A percentile compares a stretch with the other conserved stretches of the same genome.
phyloP scores from a whole-genome alignment of 2,797 vertebrate genomes.

The Eupleurogrammus muticus region DNA sequence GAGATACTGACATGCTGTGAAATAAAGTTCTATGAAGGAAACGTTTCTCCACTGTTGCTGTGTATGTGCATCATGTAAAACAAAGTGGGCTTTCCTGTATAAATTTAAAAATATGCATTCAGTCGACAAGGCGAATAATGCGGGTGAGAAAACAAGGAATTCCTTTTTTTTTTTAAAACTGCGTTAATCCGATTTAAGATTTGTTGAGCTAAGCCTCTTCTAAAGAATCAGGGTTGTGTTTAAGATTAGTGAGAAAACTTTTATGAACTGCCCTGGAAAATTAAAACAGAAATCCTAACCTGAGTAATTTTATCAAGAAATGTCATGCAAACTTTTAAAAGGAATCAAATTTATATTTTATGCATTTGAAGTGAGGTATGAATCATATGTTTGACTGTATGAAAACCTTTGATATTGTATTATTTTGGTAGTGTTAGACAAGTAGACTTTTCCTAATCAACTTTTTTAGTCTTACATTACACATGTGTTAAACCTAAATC shows the following conservation, averaged over 20 bases:
- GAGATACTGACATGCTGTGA: conserved; percentile 50
- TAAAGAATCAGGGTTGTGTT: conserved; percentile 29
- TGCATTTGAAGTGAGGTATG: too few relatives aligned
- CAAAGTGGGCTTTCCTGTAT: not conserved
- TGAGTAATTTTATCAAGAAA: not conserved
- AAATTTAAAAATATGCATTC: not conserved
- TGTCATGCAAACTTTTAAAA: not conserved
- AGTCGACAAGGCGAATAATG: conserved; percentile 3
- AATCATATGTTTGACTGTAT: too few relatives aligned
- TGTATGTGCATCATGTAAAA: conserved; percentile 2
- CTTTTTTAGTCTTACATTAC: not conserved
- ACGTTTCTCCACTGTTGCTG: not conserved
- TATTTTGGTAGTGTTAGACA: not conserved
- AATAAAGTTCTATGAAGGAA: conserved; percentile 60
- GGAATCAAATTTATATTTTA: not conserved
- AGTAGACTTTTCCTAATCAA: too few relatives aligned
- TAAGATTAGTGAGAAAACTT: conserved; percentile 48
- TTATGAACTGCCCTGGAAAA: conserved; percentile 12
- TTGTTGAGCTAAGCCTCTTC: conserved; percentile 40
- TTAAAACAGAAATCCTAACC: conserved; percentile 7
- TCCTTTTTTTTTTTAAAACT: conserved; percentile 28
- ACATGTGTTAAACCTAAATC: not conserved
- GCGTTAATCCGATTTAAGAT: conserved; percentile 39
- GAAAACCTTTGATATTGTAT: not conserved
- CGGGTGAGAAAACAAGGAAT: conserved; percentile 31